A percentile compares a stretch with the other conserved stretches of the same genome.
phyloP scores from a whole-genome alignment of 2,888 invertebrate species.

The Hirtodrosophila duncani region DNA sequence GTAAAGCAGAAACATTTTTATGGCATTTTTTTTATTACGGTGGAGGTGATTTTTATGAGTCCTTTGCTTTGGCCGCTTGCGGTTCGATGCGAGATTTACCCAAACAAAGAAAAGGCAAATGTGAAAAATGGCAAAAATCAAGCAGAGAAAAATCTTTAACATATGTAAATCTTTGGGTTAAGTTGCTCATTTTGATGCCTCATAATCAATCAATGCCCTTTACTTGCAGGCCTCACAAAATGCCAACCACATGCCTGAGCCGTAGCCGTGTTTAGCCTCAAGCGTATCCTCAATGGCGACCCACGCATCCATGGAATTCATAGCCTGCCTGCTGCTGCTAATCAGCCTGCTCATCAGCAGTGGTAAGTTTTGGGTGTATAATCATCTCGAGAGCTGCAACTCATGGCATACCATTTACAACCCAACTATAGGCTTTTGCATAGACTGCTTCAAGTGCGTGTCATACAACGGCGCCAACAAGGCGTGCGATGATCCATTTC shows the following conservation, averaged over 20 bases:
- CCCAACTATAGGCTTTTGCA: slow-evolving; percentile 80
- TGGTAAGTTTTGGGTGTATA: slow-evolving; percentile 33
- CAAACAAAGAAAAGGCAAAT: slow-evolving; percentile 9
- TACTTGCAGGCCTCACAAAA: too few species aligned
- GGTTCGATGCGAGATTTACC: too few species aligned
- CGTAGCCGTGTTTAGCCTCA: too few species aligned
- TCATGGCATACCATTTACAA: not conserved
- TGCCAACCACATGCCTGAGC: too few species aligned
- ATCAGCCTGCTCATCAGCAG: slow-evolving; percentile 49
- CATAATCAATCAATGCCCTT: too few species aligned
- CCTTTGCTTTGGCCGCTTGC: too few species aligned
- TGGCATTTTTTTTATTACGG: slow-evolving; percentile 25
- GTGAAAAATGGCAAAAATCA: too few species aligned
- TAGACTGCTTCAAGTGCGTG: slow-evolving; percentile 98
- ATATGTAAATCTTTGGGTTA: too few species aligned
- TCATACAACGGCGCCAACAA: slow-evolving; percentile 91
- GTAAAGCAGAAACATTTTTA: slow-evolving; percentile 24
- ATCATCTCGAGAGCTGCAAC: not conserved
- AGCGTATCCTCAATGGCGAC: slow-evolving; percentile 47
- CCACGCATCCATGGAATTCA: slow-evolving; percentile 50
- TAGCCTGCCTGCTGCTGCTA: slow-evolving; percentile 46
- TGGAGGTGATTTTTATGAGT: slow-evolving; percentile 18
- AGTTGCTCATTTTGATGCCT: too few species aligned
- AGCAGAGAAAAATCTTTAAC: too few species aligned
- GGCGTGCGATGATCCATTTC: slow-evolving; percentile 96